phyloP scores from a whole-genome alignment of 2,113 vertebrate genomes.

The Callipepla squamata region DNA sequence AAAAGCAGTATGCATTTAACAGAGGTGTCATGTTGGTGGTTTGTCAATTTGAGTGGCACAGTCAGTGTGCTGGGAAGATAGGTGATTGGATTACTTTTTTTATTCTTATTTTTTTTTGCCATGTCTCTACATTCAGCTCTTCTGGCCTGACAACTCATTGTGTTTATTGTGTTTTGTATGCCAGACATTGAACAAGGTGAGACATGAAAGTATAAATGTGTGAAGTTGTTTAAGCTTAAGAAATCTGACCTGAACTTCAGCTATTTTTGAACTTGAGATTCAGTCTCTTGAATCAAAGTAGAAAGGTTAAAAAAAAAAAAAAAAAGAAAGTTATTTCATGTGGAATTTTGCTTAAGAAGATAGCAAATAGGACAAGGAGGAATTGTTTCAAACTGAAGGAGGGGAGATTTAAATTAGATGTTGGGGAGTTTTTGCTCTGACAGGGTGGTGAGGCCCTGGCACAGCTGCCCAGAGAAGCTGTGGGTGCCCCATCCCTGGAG shows the following conservation, averaged over 20 bases:
- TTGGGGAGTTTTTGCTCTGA: too few species aligned
- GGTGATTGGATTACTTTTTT: background rate
- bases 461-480: too few species aligned
- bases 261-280: background rate
- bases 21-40: background rate
- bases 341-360: background rate
- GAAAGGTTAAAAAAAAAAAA: background rate
- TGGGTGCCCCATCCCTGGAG: too few species aligned
- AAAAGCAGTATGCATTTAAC: background rate
- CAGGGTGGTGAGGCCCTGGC: too few species aligned
- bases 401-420: too few species aligned
- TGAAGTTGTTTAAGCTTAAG: background rate
- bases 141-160: background rate
- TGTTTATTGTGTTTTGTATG: background rate
- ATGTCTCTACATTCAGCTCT: background rate
- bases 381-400: too few species aligned
- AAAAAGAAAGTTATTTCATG: fast-evolving
- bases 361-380: too few species aligned
- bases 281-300: background rate
- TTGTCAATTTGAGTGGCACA: background rate
- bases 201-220: background rate
- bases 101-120: background rate
- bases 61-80: background rate
- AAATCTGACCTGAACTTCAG: background rate
- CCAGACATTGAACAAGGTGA: background rate